phyloP scores from a whole-genome alignment of 2,888 invertebrate species.

The Drosophila merina region DNA sequence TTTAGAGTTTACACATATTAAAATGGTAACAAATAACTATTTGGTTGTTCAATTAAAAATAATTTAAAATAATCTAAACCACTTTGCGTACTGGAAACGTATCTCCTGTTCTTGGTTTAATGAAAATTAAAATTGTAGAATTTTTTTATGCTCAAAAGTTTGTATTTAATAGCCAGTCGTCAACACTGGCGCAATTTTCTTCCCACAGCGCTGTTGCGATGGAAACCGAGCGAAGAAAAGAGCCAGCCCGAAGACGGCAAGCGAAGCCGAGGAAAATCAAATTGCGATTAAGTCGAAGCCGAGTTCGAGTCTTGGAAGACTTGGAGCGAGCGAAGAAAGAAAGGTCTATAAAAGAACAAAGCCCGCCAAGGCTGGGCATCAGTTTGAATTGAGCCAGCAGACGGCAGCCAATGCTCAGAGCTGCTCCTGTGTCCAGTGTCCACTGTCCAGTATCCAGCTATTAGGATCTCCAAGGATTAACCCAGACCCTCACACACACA shows the following conservation, averaged over 20 bases:
- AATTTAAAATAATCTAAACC: no score
- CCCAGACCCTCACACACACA: not conserved
- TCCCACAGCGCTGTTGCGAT: conserved; percentile 16
- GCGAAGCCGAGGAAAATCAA: conserved; percentile 71
- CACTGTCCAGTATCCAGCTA: conserved; percentile 20
- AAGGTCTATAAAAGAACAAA: conserved; percentile 84
- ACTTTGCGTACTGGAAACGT: not conserved
- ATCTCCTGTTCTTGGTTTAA: not conserved
- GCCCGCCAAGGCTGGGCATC: conserved; percentile 83
- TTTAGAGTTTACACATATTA: not conserved
- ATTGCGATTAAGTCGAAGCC: conserved; percentile 56
- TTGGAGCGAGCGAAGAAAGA: conserved; percentile 44
- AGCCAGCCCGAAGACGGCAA: conserved; percentile 37
- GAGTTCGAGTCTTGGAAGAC: conserved; percentile 18
- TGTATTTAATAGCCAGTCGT: not conserved
- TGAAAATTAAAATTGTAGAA: not conserved
- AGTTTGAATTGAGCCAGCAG: conserved; percentile 85
- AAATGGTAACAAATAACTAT: not conserved
- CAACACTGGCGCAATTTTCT: conserved; percentile 16
- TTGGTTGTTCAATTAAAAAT: no score
- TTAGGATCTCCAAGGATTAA: conserved; percentile 45
- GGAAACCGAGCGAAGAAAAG: conserved; percentile 50
- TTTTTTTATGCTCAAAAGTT: not conserved
- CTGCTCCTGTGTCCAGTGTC: conserved; percentile 48
- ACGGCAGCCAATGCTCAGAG: conserved; percentile 61